Base-by-base conservation (phyloP, 2,113 vertebrate genomes). In the Poeciliopsis occidentalis region DNA sequence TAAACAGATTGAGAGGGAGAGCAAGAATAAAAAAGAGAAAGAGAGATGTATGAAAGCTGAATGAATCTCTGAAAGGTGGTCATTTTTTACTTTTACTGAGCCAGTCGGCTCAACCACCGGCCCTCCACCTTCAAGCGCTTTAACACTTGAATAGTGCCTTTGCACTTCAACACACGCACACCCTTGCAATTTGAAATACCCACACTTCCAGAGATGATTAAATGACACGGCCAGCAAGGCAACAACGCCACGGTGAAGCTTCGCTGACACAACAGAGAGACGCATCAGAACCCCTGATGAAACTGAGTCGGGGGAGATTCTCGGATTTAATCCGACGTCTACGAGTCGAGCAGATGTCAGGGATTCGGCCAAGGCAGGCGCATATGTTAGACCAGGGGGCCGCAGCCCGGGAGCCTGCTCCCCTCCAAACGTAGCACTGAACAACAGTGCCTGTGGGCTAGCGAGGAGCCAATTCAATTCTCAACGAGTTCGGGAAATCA, bases 291-390 rank as follows among this genome's bases (percentile, higher is more conserved):
- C 64, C 73, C 87, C 84, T 82, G 82, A 92, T 90, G 82, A 92
- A 89, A 64, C 80, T 68, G 68, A 69, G 47, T 8, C 47, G 2
- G 31, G 71, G 69, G 83, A 82, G 76, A 88, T 80, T 85, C 83
- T 8, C 34, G 51, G 30, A 51, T 87, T 88, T 86, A 92, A 91
- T 91, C 87, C 81, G 67, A 67, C 51, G 60, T 70, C 12, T 60
- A 81, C 67, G 80, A 80, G 80, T 87, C 69, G 75, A 88, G 71
- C 89, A 89, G 89, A 91, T 92, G 88, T 75, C 72, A 64, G 60
- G 41, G 79, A 89, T 87, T 86, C 82, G 86, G 81, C 77, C 63
- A 75, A 69, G 41, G 75, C 63, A 74, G 51, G 76, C 68, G 70
- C 39, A 13, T 60, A 62, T 54, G 19, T 54, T 12, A 34, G 27